Conservation (phyloP, 2,113 vertebrate species). For the Tauraco erythrolophus region DNA sequence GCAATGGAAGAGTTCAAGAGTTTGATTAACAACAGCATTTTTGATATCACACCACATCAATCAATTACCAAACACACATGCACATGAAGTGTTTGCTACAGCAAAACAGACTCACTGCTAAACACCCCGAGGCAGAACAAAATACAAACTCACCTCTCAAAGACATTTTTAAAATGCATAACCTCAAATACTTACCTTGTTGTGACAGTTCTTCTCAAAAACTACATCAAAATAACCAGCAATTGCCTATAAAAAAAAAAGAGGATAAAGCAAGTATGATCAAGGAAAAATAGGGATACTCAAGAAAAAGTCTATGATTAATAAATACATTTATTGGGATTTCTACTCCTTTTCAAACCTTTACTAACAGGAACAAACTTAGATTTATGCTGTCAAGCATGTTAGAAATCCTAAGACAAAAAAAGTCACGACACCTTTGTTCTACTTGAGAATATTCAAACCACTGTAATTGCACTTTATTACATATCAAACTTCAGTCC, state of each 20-base stretch:
- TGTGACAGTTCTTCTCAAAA: constrained; percentile 90
- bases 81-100: constrained; percentile 68
- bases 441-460: not conserved
- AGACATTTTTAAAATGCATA: constrained; percentile 50
- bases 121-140: constrained; percentile 72
- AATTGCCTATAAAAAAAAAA: constrained; percentile 84
- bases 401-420: not conserved
- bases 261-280: not conserved
- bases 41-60: constrained; percentile 76
- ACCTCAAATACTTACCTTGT: constrained; percentile 81
- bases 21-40: constrained; percentile 74
- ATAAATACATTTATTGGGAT: not conserved
- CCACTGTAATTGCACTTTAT: not conserved
- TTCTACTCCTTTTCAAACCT: not conserved
- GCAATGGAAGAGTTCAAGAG: constrained; percentile 70
- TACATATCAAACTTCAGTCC: not conserved
- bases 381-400: not conserved
- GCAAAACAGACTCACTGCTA: constrained; percentile 66
- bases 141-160: constrained; percentile 38
- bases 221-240: constrained; percentile 95
- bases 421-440: not conserved
- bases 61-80: constrained; percentile 60
- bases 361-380: not conserved
- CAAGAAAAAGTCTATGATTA: not conserved
- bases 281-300: not conserved